Conservation (phyloP, 2,888 invertebrate species). For the Sabellastarte sp. region DNA sequence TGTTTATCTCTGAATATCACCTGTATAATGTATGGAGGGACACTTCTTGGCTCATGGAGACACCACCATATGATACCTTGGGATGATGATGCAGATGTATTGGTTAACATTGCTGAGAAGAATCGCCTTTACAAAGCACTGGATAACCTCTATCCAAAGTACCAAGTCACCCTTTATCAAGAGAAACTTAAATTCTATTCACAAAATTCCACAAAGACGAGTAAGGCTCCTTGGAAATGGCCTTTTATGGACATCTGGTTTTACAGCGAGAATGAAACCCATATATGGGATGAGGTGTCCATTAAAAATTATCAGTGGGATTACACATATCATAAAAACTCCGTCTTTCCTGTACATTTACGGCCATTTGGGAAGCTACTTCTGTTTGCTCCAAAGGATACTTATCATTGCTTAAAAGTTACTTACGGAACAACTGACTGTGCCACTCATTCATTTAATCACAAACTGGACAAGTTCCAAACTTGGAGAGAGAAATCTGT, state of each 20-base stretch:
- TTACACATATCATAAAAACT: too few species aligned
- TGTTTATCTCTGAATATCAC: too few species aligned
- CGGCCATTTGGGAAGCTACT: background rate
- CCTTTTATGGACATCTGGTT: background rate
- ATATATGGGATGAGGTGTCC: too few species aligned
- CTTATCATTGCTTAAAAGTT: too few species aligned
- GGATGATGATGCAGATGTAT: background rate
- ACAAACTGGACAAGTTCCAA: too few species aligned
- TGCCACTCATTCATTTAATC: too few species aligned
- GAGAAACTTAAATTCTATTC: background rate
- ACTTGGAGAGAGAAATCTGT: too few species aligned
- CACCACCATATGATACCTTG: background rate
- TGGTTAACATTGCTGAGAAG: background rate
- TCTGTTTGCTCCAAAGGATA: constrained; percentile 15
- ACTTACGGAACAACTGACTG: too few species aligned
- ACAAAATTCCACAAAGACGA: background rate
- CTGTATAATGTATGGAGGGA: background rate
- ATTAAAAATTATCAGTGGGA: too few species aligned
- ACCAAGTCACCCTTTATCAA: background rate
- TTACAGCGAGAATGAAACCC: background rate
- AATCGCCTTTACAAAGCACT: background rate
- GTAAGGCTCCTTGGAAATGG: background rate
- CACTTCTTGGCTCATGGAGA: background rate
- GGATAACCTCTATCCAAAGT: background rate
- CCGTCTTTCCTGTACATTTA: background rate